A percentile compares a stretch with the other conserved stretches of the same genome.
Conservation (phyloP, 2,797 vertebrate species). For the Hippoglossus hippoglossus region DNA sequence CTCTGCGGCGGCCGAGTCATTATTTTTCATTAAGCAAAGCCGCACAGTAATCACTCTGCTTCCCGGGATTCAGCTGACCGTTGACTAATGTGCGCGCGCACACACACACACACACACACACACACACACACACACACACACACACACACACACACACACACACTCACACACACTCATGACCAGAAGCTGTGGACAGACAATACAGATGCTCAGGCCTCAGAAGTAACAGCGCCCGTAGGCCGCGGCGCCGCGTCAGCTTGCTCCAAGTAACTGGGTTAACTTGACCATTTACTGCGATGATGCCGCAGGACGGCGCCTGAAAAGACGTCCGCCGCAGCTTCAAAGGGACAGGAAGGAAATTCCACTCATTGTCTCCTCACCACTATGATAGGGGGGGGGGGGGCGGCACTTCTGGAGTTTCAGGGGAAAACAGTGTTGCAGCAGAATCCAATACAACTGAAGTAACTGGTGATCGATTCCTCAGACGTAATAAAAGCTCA, state of each 20-base stretch:
- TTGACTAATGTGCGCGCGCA: constrained; percentile 25
- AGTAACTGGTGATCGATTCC: too few species aligned
- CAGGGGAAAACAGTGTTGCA: too few species aligned
- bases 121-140: constrained; percentile 5
- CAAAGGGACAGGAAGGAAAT: too few species aligned
- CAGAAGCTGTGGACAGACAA: too few species aligned
- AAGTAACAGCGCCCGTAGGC: background rate
- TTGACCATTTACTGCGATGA: constrained; percentile 61
- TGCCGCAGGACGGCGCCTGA: constrained; percentile 38
- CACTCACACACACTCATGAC: constrained; percentile 1
- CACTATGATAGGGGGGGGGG: too few species aligned
- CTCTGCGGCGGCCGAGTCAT: constrained; percentile 27
- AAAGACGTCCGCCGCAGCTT: too few species aligned
- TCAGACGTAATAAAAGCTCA: too few species aligned
- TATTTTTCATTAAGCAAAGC: constrained; percentile 61
- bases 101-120: constrained; percentile 13
- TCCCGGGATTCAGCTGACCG: constrained; percentile 54
- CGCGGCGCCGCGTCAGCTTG: constrained; percentile 49
- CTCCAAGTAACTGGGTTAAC: constrained; percentile 68
- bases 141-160: constrained; percentile 5
- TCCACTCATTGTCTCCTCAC: background rate
- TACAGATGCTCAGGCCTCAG: too few species aligned
- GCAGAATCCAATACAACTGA: too few species aligned
- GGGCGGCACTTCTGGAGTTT: too few species aligned
- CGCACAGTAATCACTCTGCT: constrained; percentile 51